Evolutionary conservation across 1,140 invertebrate genomes (phyloP).

Genomic region (Heliothis virescens): DNA sequence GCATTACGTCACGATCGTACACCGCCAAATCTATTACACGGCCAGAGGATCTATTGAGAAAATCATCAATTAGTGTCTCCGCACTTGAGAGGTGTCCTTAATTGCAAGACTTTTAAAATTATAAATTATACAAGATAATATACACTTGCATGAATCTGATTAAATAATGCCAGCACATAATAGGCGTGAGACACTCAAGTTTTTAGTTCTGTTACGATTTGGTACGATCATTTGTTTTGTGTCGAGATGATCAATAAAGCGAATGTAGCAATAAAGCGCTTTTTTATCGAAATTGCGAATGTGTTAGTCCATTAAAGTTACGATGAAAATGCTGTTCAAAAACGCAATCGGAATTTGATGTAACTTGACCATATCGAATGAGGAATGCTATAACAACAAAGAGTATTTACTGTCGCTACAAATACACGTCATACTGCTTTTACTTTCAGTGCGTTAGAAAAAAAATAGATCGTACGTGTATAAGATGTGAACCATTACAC

Average conservation of each 20-base stretch:
- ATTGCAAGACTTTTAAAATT: conserved; percentile 2
- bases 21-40: conserved; percentile 14
- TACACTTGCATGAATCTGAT: conserved; percentile 17
- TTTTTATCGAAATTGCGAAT: not conserved
- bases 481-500: conserved; percentile 13
- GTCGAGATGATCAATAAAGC: conserved; percentile 2
- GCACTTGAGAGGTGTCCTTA: not conserved
- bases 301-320: not conserved
- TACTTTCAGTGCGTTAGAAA: not conserved
- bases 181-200: conserved; percentile 21
- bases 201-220: conserved; percentile 10
- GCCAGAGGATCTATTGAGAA: conserved; percentile 20
- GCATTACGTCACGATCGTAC: conserved; percentile 44
- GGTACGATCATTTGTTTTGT: conserved; percentile 17
- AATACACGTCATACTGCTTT: not conserved
- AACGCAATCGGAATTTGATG: not conserved
- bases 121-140: conserved; percentile 19
- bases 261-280: not conserved
- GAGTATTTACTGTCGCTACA: not conserved
- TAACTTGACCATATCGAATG: not conserved
- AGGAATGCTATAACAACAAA: conserved; percentile 9
- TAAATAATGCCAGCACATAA: conserved; percentile 4
- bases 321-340: not conserved
- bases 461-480: not conserved
- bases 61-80: conserved; percentile 30